phyloP scores from a whole-genome alignment of 2,888 invertebrate genomes.

The Thymelicus lineola region DNA sequence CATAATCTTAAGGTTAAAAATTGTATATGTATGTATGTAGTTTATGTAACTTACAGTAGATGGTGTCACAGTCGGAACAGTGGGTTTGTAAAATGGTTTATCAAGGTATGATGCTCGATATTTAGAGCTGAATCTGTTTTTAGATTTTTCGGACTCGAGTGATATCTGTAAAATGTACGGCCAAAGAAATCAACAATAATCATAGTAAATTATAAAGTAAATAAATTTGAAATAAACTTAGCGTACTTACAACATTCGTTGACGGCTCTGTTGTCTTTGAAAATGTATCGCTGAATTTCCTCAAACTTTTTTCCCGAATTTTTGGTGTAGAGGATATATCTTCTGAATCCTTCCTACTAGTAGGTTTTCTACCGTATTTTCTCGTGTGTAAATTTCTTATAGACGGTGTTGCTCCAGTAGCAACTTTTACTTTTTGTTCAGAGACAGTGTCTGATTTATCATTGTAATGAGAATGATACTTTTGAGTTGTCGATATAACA shows the following conservation, averaged over 20 bases:
- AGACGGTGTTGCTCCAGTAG: constrained; percentile 57
- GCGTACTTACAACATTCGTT: constrained; percentile 73
- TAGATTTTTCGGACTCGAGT: constrained; percentile 75
- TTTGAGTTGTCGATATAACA: constrained; percentile 59
- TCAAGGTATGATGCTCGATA: constrained; percentile 83
- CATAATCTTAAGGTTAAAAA: constrained; percentile 1
- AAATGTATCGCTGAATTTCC: constrained; percentile 70
- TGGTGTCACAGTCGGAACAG: constrained; percentile 85
- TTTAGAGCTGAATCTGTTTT: constrained; percentile 85
- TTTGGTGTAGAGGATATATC: constrained; percentile 55
- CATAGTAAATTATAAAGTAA: not conserved
- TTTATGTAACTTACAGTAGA: constrained; percentile 77
- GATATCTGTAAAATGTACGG: constrained; percentile 65
- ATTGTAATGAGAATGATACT: constrained; percentile 74
- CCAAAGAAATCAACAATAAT: constrained; percentile 39
- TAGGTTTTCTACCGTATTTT: constrained; percentile 62
- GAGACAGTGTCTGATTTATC: constrained; percentile 50
- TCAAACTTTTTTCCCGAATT: constrained; percentile 59
- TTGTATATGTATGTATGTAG: constrained; percentile 42
- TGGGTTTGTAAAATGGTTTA: constrained; percentile 86
- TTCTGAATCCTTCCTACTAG: constrained; percentile 54
- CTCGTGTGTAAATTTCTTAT: constrained; percentile 73
- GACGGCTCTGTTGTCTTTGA: constrained; percentile 74
- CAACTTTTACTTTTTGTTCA: constrained; percentile 51
- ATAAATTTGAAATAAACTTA: constrained; percentile 15